Percentiles rank a stretch among this genome's conserved stretches.
Conservation (phyloP, 2,113 vertebrate genomes). For the Noturus placidus region DNA sequence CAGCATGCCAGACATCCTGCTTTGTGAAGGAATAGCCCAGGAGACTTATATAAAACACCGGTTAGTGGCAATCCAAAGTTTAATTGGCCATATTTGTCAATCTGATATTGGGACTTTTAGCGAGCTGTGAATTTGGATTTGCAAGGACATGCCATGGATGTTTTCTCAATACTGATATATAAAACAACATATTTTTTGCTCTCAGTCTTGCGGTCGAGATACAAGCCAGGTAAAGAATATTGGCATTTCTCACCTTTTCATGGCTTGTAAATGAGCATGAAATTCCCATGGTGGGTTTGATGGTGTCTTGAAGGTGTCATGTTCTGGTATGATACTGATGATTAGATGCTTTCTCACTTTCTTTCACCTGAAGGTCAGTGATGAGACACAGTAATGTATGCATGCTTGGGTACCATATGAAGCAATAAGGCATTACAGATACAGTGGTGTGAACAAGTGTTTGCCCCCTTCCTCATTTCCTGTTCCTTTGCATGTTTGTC, state of each 20-base stretch:
- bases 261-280: background rate
- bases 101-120: background rate
- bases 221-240: background rate
- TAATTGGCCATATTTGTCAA: constrained; percentile 5
- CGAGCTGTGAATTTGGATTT: background rate
- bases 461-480: no score
- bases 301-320: background rate
- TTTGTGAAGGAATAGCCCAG: constrained; percentile 1
- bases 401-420: background rate
- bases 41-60: constrained; percentile 8
- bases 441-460: no score
- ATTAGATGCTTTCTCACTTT: constrained; percentile 6
- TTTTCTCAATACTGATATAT: background rate
- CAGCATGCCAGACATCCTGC: constrained; percentile 18
- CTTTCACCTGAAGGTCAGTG: background rate
- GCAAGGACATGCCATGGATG: background rate
- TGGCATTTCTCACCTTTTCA: background rate
- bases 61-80: background rate
- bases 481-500: no score
- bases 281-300: background rate
- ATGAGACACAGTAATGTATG: background rate
- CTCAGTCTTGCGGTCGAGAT: background rate
- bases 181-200: background rate
- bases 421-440: background rate
- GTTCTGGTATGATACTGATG: background rate